phyloP scores from a whole-genome alignment of 2,888 invertebrate genomes.

The Agriopis leucophaearia region DNA sequence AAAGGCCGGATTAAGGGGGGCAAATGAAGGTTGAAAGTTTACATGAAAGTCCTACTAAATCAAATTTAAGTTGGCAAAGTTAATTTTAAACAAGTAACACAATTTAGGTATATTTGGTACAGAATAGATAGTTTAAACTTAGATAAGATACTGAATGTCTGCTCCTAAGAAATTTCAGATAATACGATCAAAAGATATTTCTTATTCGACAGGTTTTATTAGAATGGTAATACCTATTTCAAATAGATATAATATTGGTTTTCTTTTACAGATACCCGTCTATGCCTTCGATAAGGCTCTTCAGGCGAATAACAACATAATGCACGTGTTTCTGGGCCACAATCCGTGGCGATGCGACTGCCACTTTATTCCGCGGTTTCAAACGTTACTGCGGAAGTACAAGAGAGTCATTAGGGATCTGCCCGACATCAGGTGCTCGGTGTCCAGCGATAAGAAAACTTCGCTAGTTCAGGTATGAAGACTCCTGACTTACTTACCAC shows the following conservation, averaged over 20 bases:
- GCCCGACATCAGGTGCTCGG: constrained; percentile 89
- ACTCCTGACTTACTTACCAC: not conserved
- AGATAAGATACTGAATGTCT: no score
- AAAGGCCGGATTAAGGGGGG: no score
- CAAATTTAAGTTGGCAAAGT: no score
- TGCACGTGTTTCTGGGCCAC: constrained; percentile 89
- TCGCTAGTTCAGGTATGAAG: constrained; percentile 82
- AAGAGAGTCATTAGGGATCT: constrained; percentile 89
- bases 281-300: constrained; percentile 93
- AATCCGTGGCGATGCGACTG: constrained; percentile 96
- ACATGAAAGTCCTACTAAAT: no score
- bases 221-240: not conserved
- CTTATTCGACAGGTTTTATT: not conserved
- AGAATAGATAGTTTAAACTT: no score
- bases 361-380: constrained; percentile 91
- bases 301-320: constrained; percentile 90
- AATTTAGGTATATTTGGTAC: no score
- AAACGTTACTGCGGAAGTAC: constrained; percentile 90
- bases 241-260: not conserved
- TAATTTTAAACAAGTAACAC: no score
- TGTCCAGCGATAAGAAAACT: constrained; percentile 87
- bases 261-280: constrained; percentile 88
- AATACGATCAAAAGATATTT: not conserved
- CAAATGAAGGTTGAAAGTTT: no score
- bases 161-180: no score